Evolutionary conservation across 2,113 vertebrate genomes (phyloP).

Genomic region (Thamnophis sirtalis): DNA sequence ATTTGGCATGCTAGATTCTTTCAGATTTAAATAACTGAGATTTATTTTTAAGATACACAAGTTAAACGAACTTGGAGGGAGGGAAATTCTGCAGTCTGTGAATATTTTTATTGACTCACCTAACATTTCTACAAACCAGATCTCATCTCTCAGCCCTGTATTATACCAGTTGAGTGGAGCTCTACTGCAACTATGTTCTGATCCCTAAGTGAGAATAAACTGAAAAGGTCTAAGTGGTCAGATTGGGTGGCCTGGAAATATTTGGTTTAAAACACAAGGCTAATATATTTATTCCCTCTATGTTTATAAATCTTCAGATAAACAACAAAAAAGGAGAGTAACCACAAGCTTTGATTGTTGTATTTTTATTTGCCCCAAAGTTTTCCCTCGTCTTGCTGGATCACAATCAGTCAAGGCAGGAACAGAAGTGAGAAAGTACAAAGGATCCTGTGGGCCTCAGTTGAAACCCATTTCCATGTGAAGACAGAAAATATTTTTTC

Average conservation of each 20-base stretch:
- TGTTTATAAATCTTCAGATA: slow-evolving; percentile 28
- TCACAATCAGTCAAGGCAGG: slow-evolving; percentile 10
- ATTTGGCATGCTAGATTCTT: background rate
- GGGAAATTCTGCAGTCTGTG: background rate
- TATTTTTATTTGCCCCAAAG: background rate
- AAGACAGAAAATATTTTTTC: slow-evolving; percentile 17
- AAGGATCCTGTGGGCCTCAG: slow-evolving; percentile 8
- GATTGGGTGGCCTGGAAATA: slow-evolving; percentile 36
- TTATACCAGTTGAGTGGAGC: background rate
- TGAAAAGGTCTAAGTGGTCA: slow-evolving; percentile 18
- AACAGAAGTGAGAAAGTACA: background rate
- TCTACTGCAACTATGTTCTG: background rate
- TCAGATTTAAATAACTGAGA: background rate
- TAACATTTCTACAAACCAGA: background rate
- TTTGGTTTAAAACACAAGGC: slow-evolving; percentile 25
- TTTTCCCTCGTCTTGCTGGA: background rate
- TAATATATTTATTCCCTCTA: slow-evolving; percentile 17
- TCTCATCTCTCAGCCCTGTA: background rate
- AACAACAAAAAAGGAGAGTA: slow-evolving; percentile 15
- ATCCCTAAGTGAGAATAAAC: slow-evolving; percentile 32
- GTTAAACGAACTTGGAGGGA: background rate
- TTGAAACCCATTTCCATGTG: slow-evolving; percentile 17
- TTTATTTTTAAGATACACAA: background rate
- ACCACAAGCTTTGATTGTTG: slow-evolving; percentile 10
- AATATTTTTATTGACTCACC: background rate